Base-by-base conservation (phyloP, 2,113 vertebrate genomes). In the Coptodon rendalli region DNA sequence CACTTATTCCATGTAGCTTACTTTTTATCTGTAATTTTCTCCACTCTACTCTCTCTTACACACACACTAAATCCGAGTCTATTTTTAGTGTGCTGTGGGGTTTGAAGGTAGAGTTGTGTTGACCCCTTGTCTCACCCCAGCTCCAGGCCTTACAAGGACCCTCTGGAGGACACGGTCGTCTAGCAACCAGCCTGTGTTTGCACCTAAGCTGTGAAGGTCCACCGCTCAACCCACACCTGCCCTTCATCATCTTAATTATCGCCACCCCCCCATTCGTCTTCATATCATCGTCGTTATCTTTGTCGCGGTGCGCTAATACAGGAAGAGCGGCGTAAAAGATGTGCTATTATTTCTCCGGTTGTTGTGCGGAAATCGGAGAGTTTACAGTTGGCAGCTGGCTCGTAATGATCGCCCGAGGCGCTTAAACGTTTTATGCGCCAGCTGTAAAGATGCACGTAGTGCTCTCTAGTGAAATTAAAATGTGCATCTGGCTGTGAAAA, bases 121-220 rank as follows among this genome's bases (percentile, higher is more conserved):
- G 82, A 93, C 95, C 94, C 93, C 91, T 94, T 50, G 88, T 91
- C 93, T 94, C 94, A 92, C 86, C 93, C 90, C 81, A n/a, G 87
- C 92, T 91, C 82, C 94, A 93, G 89, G 82, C 95, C 95, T 96
- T 96, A 96, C 93, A 96, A 94, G 95, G 95, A 91, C 93, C 91
- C 93, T 68, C 79, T 83, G 45, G 56, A 79, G 85, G 85, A 92
- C 91, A 86, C 6, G 17, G 92, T 95, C 86, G 87, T 91, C 43
- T 36, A 81, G 95, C 89, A 88, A 94, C 94, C 80, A 1, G 84
- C 84, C 6, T 68, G 40, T 95, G 95, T 96, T 95, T 96, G 93
- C 90, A 78, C 82, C 93, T 92, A 92, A 95, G 93, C 93, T 91
- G 92, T 92, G 93, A 95, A 92, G 92, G 93, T 93, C 91, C 93